Evolutionary conservation across 1,140 invertebrate genomes (phyloP), one percentile per base, ranked within the genome.

Genomic region (Bombus pascuorum): DNA sequence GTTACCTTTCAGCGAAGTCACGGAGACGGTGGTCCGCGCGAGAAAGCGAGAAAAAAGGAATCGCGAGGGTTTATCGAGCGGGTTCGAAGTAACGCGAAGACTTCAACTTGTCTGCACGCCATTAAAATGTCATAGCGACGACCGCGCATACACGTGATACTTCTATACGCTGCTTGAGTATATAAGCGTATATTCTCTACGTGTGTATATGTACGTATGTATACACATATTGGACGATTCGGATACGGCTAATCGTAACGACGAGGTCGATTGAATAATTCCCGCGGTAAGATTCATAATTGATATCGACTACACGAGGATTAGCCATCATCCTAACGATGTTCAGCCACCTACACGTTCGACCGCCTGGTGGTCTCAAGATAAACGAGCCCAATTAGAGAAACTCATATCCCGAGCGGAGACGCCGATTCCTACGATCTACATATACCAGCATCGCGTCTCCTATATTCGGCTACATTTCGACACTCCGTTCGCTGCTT

Each of bases 221-320:
- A 34, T 34, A 37, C 25, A n/a, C 9, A 5, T 76, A 32, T 68
- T 79, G 79, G 59, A 83, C 80, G 78, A 80, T 83, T 82, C 80
- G 80, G 73, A 59, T 72, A 71, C 34, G 65, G 59, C 28, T 66
- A 85, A 90, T 87, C 86, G 86, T 71, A 86, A 88, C 86, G 89
- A 90, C 89, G 83, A 12, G 73, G 59, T 57, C 71, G 59, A 76
- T 53, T 90, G 82, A 90, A 90, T 90, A 90, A 90, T 90, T 90
- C 68, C 80, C 28, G 65, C 39, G 34, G n/a, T 12, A n/a, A 66
- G 15, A 70, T 86, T 83, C 80, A 90, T 90, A 90, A 90, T 90
- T 87, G 81, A 90, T 82, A 57, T 79, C 86, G 39, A 74, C 86
- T 89, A 87, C 74, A 84, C 83, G 86, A 70, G 81, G 76, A 59